These are phyloP conservation scores for Turritopsis rubra DNA, from an alignment of 30 jellyfish, hydroid and myxozoan genomes.

Conservation along the genomic window DNA sequence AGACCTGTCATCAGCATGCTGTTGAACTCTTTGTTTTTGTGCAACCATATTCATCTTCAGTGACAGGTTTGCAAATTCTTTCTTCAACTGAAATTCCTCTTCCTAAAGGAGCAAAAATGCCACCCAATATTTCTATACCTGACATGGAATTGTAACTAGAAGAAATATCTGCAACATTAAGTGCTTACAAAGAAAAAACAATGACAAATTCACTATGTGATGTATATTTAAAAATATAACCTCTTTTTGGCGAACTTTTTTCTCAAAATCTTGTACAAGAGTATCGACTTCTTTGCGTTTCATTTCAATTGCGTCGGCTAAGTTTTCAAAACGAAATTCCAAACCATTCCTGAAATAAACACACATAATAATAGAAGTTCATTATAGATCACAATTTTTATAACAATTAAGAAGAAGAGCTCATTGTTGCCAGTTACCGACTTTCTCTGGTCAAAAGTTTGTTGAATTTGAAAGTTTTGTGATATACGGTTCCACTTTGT, in stretches of 20 bases:
- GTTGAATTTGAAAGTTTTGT: no score
- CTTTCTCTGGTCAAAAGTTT: no score
- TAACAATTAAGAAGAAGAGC: no score
- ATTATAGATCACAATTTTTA: no score
- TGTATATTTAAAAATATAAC: slow-evolving; percentile 24
- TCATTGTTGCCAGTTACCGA: no score
- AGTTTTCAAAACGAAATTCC: slow-evolving; percentile 51
- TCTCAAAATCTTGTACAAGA: slow-evolving; percentile 57
- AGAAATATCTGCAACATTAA: no score
- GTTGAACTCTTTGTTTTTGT: slow-evolving; percentile 50
- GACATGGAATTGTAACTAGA: no score
- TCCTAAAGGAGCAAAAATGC: slow-evolving; percentile 38
- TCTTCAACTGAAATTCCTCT: slow-evolving; percentile 51
- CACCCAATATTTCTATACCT: not conserved
- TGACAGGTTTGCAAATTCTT: slow-evolving; percentile 63
- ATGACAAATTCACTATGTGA: no score
- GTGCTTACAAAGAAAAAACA: no score
- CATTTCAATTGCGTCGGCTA: slow-evolving; percentile 48
- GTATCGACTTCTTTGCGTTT: slow-evolving; percentile 55
- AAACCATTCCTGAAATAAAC: slow-evolving; percentile 44
- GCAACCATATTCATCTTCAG: slow-evolving; percentile 58
- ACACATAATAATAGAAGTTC: not conserved
- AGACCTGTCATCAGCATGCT: slow-evolving; percentile 15
- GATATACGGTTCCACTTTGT: no score
- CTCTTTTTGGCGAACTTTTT: slow-evolving; percentile 49